Base-by-base conservation (phyloP, 2,113 vertebrate genomes). In the Myodes glareolus region DNA sequence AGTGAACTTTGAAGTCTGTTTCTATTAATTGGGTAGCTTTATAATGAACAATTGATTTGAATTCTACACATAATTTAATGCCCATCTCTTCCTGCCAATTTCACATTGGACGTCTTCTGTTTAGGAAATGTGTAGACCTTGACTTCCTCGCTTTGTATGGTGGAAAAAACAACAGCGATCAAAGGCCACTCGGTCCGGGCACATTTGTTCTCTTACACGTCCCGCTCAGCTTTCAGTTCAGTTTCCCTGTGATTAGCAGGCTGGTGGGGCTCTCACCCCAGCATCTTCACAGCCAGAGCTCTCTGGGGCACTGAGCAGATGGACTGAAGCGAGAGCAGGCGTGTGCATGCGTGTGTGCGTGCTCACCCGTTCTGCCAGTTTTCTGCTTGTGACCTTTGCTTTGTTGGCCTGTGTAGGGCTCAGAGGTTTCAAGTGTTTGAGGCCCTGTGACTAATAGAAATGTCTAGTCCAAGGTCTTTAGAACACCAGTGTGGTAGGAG, bases 31-130 rank as follows among this genome's bases (percentile, higher is more conserved):
- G 29, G n/a, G 47, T 72, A 68, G 90, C 50, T 12, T 75, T 87
- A 70, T 52, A 81, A 78, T 80, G 73, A 95, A 75, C 91, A 95
- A 39, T 50, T 96, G 78, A 96, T 94, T 97, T 87, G 90, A 94
- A 90, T 89, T 97, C 92, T 92, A 76, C 88, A 88, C 70, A 39
- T 90, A 88, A 81, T 94, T 88, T 81, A 92, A 67, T 93, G 85
- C n/a, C 95, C 1, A 4, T 58, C 72, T 88, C 63, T 65, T 95
- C 89, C 92, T 95, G 72, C 95, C 86, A 72, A 1, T 63, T 92
- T 94, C 92, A 63, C 29, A 82, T 92, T 89, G 33, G 39, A 89
- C 80, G 73, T 67, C 33, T 8, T 42, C n/a, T 39, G 42, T n/a
- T 91, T 67, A 85, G 81, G 75, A 75, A 92, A 77, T 27, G 67